These are phyloP conservation scores for Lepidurus packardi DNA, from an alignment of 1,140 invertebrate species.

Conservation along the genomic window DNA sequence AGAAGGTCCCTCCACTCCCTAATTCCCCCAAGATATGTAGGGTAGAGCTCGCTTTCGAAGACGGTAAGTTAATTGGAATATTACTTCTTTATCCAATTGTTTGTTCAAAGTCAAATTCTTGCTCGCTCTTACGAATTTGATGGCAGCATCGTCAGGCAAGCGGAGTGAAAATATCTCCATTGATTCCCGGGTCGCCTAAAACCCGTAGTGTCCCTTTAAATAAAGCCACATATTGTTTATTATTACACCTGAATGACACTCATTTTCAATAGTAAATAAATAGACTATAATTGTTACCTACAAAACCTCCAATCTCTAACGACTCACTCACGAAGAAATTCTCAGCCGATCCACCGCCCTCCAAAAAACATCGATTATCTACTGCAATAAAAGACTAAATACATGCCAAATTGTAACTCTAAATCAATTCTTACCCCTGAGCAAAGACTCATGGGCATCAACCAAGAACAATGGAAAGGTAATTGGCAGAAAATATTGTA, in stretches of 20 bases:
- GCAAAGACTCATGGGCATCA: not conserved
- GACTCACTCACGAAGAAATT: conserved; percentile 86
- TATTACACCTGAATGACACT: not conserved
- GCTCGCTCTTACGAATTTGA: conserved; percentile 64
- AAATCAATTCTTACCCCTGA: not conserved
- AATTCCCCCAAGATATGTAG: conserved; percentile 33
- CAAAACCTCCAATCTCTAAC: conserved; percentile 64
- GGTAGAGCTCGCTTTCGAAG: not conserved
- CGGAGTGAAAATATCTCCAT: conserved; percentile 72
- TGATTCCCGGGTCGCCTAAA: conserved; percentile 64
- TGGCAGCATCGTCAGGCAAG: conserved; percentile 64
- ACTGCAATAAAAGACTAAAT: conserved; percentile 32
- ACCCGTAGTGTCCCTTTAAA: conserved; percentile 60
- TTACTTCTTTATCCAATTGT: conserved; percentile 69
- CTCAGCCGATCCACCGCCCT: conserved; percentile 80
- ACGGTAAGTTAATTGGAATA: conserved; percentile 15
- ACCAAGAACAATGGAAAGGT: not conserved
- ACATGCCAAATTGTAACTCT: not conserved
- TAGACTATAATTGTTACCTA: conserved; percentile 52
- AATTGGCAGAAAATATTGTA: not conserved
- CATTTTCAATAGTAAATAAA: conserved; percentile 13
- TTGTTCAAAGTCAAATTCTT: conserved; percentile 74
- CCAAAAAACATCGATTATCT: conserved; percentile 79
- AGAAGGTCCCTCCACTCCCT: conserved; percentile 67
- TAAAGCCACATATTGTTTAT: conserved; percentile 21